These are phyloP conservation scores for Alligator mississippiensis DNA, from an alignment of 2,113 vertebrate species.

Conservation along the genomic window DNA sequence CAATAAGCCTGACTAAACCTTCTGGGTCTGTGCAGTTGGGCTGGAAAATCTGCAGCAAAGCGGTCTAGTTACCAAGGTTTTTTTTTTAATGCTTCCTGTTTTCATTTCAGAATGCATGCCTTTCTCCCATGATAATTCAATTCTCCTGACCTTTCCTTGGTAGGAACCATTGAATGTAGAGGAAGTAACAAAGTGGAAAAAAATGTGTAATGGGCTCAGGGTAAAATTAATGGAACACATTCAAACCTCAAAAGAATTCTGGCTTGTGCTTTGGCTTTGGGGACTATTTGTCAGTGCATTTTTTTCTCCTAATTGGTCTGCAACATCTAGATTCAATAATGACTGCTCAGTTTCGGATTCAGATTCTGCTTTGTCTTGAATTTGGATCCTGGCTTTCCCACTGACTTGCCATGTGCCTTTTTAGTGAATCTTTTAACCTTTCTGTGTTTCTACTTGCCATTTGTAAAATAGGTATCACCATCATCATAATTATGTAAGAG, in stretches of 20 bases:
- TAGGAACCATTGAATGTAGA: neutral
- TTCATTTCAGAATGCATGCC: neutral
- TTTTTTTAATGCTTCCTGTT: neutral
- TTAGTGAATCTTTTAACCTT: neutral
- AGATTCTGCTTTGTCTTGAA: neutral
- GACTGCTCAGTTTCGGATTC: fast-evolving
- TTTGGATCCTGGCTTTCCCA: neutral
- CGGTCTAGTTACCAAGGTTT: neutral
- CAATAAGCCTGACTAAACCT: neutral
- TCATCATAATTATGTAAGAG: neutral
- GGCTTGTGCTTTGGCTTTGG: neutral
- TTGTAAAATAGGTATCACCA: neutral
- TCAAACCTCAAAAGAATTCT: neutral
- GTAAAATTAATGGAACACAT: neutral
- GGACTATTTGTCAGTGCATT: neutral
- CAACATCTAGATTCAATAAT: neutral
- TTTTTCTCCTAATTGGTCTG: too few species aligned
- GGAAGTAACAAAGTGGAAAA: neutral
- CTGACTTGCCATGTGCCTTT: too few species aligned
- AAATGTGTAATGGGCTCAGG: neutral
- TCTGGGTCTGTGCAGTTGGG: neutral
- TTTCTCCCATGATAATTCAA: neutral
- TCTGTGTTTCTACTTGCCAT: neutral
- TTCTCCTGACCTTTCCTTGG: neutral
- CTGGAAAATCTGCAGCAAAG: neutral